These are phyloP conservation scores for Mormyrus iriodes DNA, from an alignment of 2,113 vertebrate species.

Conservation along the genomic window DNA sequence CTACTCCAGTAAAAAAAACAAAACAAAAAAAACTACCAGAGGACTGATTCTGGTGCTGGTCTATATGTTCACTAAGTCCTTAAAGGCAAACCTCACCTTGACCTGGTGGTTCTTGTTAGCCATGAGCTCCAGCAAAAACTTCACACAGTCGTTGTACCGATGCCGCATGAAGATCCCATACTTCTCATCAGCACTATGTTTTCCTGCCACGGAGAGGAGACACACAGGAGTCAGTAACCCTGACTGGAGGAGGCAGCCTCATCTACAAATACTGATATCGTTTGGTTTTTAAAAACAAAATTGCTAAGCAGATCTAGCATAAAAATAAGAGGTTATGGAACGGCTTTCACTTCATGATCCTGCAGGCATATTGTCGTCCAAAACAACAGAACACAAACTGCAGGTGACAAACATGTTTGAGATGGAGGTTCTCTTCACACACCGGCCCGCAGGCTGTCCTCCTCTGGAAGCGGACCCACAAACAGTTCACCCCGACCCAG, in stretches of 20 bases:
- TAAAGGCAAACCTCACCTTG: conserved; percentile 59
- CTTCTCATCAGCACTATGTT: conserved; percentile 61
- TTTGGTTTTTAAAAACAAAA: not conserved
- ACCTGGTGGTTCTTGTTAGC: conserved; percentile 58
- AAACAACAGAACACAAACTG: not conserved
- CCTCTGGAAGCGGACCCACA: conserved; percentile 66
- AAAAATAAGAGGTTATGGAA: not conserved
- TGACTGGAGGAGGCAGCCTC: not conserved
- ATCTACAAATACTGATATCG: not conserved
- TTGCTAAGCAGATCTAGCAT: not conserved
- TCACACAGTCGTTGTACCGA: conserved; percentile 75
- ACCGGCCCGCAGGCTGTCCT: conserved; percentile 58
- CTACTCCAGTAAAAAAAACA: not conserved
- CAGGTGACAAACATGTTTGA: not conserved
- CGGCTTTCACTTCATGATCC: not conserved
- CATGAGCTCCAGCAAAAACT: conserved; percentile 66
- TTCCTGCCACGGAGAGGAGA: conserved; percentile 40
- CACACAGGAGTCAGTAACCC: not conserved
- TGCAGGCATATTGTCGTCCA: not conserved
- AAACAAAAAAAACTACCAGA: not conserved
- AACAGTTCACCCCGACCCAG: conserved; percentile 71
- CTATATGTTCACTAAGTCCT: not conserved
- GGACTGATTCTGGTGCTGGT: not conserved
- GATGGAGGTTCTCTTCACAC: conserved; percentile 13
- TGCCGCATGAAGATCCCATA: conserved; percentile 85